A percentile compares a stretch with the other conserved stretches of the same genome.
Evolutionary conservation across 1,140 invertebrate species (phyloP).

Genomic region (Macrotrachela quadricornifera): DNA sequence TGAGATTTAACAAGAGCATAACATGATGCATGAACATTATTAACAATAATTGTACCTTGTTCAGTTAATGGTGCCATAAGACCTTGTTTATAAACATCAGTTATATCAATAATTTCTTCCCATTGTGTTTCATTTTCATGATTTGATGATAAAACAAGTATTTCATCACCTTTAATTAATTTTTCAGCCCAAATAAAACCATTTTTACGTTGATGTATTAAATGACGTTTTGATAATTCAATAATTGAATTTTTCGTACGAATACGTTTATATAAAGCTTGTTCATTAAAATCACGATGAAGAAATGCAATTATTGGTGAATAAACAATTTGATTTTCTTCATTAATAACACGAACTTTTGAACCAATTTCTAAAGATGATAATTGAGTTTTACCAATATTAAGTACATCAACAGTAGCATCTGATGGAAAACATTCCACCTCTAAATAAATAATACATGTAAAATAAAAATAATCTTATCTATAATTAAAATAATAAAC

Average conservation of each 20-base stretch:
- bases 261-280: conserved; percentile 26
- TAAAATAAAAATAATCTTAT: no score
- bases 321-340: conserved; percentile 44
- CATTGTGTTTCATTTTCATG: not conserved
- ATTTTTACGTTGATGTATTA: conserved; percentile 33
- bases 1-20: conserved; percentile 73
- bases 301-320: conserved; percentile 72
- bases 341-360: conserved; percentile 48
- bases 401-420: conserved; percentile 37
- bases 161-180: conserved; percentile 29
- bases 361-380: conserved; percentile 53
- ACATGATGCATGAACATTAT: conserved; percentile 72
- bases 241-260: conserved; percentile 30
- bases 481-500: no score
- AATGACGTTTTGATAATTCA: conserved; percentile 59
- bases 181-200: conserved; percentile 12
- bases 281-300: conserved; percentile 46
- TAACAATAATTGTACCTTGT: conserved; percentile 64
- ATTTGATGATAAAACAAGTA: conserved; percentile 38
- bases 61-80: conserved; percentile 69
- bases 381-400: conserved; percentile 32
- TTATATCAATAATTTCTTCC: conserved; percentile 24
- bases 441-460: no score
- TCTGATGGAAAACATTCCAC: conserved; percentile 49
- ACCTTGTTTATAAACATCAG: conserved; percentile 35